Percentiles rank a stretch among this genome's conserved stretches.
Evolutionary conservation across 2,113 vertebrate species (phyloP).

Genomic region (Gobius niger): DNA sequence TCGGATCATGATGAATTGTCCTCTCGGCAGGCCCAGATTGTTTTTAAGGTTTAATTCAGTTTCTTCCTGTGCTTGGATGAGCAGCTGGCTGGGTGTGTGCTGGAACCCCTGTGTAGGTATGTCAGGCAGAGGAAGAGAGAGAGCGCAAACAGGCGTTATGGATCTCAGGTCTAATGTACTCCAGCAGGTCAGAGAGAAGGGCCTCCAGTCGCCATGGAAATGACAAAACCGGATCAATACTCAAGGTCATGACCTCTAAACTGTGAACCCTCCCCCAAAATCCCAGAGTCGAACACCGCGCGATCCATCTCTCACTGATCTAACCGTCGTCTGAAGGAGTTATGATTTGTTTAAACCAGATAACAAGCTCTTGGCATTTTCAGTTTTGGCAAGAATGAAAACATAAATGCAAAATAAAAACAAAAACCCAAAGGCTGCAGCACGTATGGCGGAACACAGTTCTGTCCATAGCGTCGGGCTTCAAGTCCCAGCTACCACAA

Average conservation of each 20-base stretch:
- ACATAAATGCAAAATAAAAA: not conserved
- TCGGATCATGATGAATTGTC: constrained; percentile 98
- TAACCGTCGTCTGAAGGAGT: not conserved
- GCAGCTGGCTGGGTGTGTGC: constrained; percentile 81
- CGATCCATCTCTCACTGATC: constrained; percentile 55
- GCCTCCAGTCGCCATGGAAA: constrained; percentile 94
- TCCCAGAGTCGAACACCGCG: constrained; percentile 11
- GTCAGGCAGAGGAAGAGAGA: constrained; percentile 33
- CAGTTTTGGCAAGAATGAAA: not conserved
- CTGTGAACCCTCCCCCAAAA: constrained; percentile 53
- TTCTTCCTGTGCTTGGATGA: constrained; percentile 99
- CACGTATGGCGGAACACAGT: too few species aligned
- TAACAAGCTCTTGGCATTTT: not conserved
- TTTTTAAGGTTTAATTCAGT: constrained; percentile 99
- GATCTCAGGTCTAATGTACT: constrained; percentile 99
- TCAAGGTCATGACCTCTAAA: constrained; percentile 88
- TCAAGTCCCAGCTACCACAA: too few species aligned
- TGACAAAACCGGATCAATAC: constrained; percentile 97
- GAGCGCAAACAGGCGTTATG: constrained; percentile 81
- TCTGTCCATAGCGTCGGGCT: too few species aligned
- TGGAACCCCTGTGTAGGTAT: constrained; percentile 60
- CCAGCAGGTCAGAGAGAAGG: constrained; percentile 91
- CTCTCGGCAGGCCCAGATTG: constrained; percentile 94
- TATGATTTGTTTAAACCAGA: constrained; percentile 8
- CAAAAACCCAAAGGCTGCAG: too few species aligned